phyloP scores from a whole-genome alignment of 1,140 invertebrate genomes.

The Pogonomyrmex californicus region DNA sequence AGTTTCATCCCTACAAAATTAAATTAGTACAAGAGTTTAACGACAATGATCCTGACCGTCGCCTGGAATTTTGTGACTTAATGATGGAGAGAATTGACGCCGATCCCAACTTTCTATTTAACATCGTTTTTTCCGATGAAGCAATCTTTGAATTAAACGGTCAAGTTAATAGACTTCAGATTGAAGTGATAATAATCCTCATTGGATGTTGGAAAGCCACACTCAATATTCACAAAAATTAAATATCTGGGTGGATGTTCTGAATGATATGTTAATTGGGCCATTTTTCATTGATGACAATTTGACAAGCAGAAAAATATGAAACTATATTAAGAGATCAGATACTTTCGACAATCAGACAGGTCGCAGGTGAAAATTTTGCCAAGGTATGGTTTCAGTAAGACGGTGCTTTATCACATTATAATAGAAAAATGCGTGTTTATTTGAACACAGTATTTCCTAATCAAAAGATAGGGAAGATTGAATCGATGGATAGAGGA shows the following conservation, averaged over 20 bases:
- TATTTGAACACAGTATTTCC: neutral
- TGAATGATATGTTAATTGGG: neutral
- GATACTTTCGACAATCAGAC: neutral
- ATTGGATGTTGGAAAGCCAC: neutral
- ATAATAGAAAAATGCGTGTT: neutral
- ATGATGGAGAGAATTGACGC: neutral
- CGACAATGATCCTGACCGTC: neutral
- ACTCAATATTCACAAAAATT: neutral
- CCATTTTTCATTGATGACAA: neutral
- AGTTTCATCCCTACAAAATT: neutral
- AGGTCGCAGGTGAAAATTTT: neutral
- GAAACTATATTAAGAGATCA: neutral
- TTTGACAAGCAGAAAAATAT: neutral
- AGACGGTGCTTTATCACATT: neutral
- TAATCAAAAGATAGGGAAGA: neutral
- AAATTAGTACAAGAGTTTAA: neutral
- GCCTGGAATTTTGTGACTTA: neutral
- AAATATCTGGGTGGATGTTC: neutral
- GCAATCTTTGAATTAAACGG: neutral
- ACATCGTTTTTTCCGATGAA: conserved; percentile 1
- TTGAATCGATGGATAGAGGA: too few species aligned
- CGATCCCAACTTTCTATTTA: neutral
- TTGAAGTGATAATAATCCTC: neutral
- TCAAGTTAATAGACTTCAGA: neutral
- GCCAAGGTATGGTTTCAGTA: neutral